phyloP scores from a whole-genome alignment of 1,140 invertebrate species.

The Propsilocerus akamusi region DNA sequence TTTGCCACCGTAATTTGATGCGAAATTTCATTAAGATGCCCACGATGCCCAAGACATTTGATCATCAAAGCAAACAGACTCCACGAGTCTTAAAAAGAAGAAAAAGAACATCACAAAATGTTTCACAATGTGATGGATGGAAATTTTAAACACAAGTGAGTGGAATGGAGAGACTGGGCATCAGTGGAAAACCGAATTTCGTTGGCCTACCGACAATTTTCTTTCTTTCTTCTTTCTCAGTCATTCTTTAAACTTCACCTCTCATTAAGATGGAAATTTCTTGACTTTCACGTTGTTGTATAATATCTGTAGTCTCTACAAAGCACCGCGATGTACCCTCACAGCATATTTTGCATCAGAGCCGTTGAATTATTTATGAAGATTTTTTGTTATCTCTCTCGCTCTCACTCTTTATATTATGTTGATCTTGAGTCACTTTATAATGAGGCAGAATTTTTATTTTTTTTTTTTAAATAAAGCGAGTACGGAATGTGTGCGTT shows the following conservation, averaged over 20 bases:
- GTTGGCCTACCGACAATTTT: neutral
- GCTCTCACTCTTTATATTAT: neutral
- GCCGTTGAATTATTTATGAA: neutral
- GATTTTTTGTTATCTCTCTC: neutral
- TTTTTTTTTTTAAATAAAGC: too few relatives aligned
- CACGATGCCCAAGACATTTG: too few relatives aligned
- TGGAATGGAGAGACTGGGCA: neutral
- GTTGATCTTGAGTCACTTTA: neutral
- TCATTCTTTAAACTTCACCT: neutral
- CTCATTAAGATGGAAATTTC: neutral
- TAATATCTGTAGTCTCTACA: neutral
- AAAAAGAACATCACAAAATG: too few relatives aligned
- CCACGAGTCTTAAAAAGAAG: too few relatives aligned
- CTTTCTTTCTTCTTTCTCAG: neutral
- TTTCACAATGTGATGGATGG: neutral
- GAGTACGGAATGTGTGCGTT: too few relatives aligned
- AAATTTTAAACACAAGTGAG: neutral
- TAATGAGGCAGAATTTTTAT: too few relatives aligned
- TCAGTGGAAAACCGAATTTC: neutral
- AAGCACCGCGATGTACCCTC: neutral
- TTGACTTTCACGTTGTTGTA: too few relatives aligned
- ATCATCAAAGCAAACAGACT: too few relatives aligned
- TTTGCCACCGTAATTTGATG: too few relatives aligned
- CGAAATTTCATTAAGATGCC: too few relatives aligned
- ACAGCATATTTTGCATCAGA: neutral